Base-by-base conservation (phyloP, 2,797 vertebrate species). In the Cirrhinus mrigala region DNA sequence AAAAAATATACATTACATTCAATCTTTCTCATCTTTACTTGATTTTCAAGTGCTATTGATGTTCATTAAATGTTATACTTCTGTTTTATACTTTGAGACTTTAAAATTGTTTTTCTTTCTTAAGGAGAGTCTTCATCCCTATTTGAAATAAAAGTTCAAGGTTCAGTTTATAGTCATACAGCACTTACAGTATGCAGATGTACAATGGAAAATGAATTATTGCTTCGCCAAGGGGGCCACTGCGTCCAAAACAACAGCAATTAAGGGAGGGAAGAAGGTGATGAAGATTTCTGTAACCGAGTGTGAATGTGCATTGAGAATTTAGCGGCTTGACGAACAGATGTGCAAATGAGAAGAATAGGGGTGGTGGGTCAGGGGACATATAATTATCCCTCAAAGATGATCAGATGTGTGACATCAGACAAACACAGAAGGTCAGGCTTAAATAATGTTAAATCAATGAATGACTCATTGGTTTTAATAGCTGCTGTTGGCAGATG, bases 401-500 rank as follows among this genome's bases (percentile, higher is more conserved):
- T 87, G 80, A 77, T 82, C 83, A 69, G 85, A 87, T 87, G 76
- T 86, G 76, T 77, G 62, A 89, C 80, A 86, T 81, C 76, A 84
- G 48, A 78, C 69, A 18, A 60, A 82, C 73, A 76, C 87, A 86
- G 81, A 74, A 89, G 85, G 79, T 87, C 89, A 84, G 52, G 27
- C 58, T 46, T 90, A 75, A 89, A 77, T 88, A 88, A 90, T 56
- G 85, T 88, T 80, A 79, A 87, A 89, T 91, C 77, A 85, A 50
- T 78, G 75, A 22, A 73, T 89, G 90, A 91, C 85, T 91, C 89
- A 89, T 52, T 4, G 58, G 52, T 85, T 91, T 90, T 87, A 87
- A 91, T 92, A 88, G 87, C 90, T 91, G 91, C 88, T 90, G 85
- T 90, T 91, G 89, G 91, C 86, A 91, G 88, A 68, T 86, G 82